phyloP scores from a whole-genome alignment of 30 jellyfish, hydroid and myxozoan genomes.

The Pseudorhiza aurosa region DNA sequence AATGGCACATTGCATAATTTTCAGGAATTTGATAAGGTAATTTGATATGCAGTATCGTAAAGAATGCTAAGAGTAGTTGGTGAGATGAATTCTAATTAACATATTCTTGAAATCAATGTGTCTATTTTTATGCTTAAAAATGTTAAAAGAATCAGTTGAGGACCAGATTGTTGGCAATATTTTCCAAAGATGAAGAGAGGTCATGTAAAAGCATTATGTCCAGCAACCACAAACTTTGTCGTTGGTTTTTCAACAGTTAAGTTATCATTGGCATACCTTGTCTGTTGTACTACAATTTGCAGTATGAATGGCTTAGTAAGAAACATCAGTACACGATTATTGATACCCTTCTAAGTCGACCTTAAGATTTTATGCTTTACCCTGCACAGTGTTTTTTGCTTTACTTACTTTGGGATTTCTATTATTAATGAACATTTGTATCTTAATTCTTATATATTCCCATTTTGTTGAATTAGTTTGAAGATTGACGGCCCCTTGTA shows the following conservation, averaged over 20 bases:
- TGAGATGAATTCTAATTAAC: not conserved
- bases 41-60: not conserved
- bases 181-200: constrained; percentile 25
- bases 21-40: not conserved
- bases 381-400: constrained; percentile 26
- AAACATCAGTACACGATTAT: constrained; percentile 8
- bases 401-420: no score
- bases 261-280: constrained; percentile 18
- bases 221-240: constrained; percentile 4
- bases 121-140: constrained; percentile 4
- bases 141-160: constrained; percentile 3
- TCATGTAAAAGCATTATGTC: constrained; percentile 7
- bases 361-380: constrained; percentile 8
- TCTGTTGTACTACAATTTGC: no score
- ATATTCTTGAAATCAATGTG: no score
- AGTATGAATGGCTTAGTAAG: no score
- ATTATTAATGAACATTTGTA: no score
- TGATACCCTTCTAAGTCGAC: constrained; percentile 1
- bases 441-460: no score
- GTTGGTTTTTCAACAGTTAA: constrained; percentile 6
- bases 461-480: no score
- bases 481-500: no score
- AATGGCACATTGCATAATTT: constrained; percentile 23
- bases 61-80: not conserved
- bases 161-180: not conserved